Conservation (phyloP, 2,888 invertebrate genomes). For the Didymodactylos carnosus region DNA sequence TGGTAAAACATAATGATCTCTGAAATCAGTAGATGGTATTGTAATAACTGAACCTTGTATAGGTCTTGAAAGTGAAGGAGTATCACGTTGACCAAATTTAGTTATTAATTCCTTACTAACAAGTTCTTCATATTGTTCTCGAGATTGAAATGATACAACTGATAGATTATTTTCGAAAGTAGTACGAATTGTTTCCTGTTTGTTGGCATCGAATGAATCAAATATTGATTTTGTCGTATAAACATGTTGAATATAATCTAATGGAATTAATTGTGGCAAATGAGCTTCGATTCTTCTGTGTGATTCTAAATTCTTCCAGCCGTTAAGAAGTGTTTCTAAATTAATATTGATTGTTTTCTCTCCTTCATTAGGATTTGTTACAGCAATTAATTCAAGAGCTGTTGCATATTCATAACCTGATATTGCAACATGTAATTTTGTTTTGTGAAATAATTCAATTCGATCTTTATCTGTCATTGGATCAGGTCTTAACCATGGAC, state of each 20-base stretch:
- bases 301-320: not conserved
- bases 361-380: not conserved
- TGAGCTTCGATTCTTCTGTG: not conserved
- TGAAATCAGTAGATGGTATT: not conserved
- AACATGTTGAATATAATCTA: not conserved
- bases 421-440: not conserved
- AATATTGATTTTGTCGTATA: not conserved
- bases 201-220: not conserved
- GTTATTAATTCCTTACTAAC: not conserved
- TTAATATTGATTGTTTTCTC: not conserved
- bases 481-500: not conserved
- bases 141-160: not conserved
- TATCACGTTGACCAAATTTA: not conserved
- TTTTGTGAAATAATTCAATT: not conserved
- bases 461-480: not conserved
- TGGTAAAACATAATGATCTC: not conserved
- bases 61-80: not conserved
- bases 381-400: not conserved
- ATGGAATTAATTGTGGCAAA: not conserved
- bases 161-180: not conserved
- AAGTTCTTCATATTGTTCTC: not conserved
- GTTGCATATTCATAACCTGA: not conserved
- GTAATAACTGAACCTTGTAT: not conserved
- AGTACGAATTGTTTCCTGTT: not conserved
- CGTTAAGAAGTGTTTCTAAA: not conserved